Conservation (phyloP, 2,888 invertebrate species). For the Neria commutata region DNA sequence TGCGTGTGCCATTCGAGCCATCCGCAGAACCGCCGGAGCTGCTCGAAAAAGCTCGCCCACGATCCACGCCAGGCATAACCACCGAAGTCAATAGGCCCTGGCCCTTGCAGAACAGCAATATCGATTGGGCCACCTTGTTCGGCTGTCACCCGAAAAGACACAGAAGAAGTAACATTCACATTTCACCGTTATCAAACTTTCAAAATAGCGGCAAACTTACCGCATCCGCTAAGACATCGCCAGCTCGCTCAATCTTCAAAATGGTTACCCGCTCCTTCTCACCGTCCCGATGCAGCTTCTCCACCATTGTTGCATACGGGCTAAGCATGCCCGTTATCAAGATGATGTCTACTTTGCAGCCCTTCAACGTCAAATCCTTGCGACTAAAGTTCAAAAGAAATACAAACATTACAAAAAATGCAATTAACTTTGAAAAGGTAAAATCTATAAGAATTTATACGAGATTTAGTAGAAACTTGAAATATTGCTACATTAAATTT, state of each 20-base stretch:
- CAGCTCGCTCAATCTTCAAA: conserved; percentile 82
- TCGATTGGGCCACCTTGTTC: conserved; percentile 83
- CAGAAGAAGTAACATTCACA: not conserved
- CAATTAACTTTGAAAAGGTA: not conserved
- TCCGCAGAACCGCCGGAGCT: conserved; percentile 66
- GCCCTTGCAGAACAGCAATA: conserved; percentile 88
- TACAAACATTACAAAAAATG: not conserved
- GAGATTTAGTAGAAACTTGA: too few relatives aligned
- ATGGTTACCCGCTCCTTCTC: conserved; percentile 84
- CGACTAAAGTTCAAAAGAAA: conserved; percentile 65
- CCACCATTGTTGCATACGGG: conserved; percentile 80
- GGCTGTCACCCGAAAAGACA: conserved; percentile 67
- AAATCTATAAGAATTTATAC: not conserved
- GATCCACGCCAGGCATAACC: conserved; percentile 80
- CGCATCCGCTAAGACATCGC: conserved; percentile 86
- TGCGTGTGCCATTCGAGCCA: conserved; percentile 59
- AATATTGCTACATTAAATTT: not conserved
- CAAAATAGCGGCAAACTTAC: conserved; percentile 68
- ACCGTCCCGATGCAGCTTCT: conserved; percentile 77
- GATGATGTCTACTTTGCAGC: conserved; percentile 78
- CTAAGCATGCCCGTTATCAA: conserved; percentile 81
- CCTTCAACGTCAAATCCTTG: conserved; percentile 73
- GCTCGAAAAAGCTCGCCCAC: conserved; percentile 67
- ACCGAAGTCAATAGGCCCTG: conserved; percentile 82
- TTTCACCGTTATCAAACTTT: too few relatives aligned